Conservation (phyloP, 2,113 vertebrate genomes). For the Polypterus bichir region DNA sequence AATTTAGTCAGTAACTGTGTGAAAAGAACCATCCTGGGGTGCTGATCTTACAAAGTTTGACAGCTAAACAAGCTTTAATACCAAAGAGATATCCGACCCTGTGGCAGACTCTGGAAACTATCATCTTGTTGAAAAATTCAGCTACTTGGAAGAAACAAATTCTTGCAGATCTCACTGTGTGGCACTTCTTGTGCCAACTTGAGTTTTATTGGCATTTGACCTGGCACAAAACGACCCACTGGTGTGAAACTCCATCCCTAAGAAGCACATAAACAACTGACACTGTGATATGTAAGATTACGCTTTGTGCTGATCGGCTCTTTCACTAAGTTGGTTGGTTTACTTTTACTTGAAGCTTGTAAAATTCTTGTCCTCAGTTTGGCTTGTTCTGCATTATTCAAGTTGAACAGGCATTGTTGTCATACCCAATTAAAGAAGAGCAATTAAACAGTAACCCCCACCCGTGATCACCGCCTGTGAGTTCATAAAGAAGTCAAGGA, state of each 20-base stretch:
- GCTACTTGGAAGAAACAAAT: background rate
- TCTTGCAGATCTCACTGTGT: background rate
- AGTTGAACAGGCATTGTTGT: too few species aligned
- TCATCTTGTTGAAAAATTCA: slow-evolving; percentile 3
- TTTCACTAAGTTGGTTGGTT: too few species aligned
- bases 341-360: too few species aligned
- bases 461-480: too few species aligned
- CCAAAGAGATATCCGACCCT: background rate
- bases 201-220: background rate
- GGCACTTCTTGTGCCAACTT: background rate
- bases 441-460: too few species aligned
- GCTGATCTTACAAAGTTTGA: background rate
- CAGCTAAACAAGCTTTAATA: background rate
- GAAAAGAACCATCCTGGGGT: background rate
- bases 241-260: background rate
- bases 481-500: too few species aligned
- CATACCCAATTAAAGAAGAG: too few species aligned
- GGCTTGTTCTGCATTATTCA: too few species aligned
- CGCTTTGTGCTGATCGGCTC: too few species aligned
- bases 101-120: background rate
- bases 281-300: too few species aligned
- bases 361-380: too few species aligned
- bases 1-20: background rate
- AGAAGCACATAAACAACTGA: background rate
- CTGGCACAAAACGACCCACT: background rate